Percentiles rank a stretch among this genome's conserved stretches.
These are phyloP conservation scores for Corythoichthys intestinalis DNA, from an alignment of 2,113 vertebrate genomes.

Conservation along the genomic window DNA sequence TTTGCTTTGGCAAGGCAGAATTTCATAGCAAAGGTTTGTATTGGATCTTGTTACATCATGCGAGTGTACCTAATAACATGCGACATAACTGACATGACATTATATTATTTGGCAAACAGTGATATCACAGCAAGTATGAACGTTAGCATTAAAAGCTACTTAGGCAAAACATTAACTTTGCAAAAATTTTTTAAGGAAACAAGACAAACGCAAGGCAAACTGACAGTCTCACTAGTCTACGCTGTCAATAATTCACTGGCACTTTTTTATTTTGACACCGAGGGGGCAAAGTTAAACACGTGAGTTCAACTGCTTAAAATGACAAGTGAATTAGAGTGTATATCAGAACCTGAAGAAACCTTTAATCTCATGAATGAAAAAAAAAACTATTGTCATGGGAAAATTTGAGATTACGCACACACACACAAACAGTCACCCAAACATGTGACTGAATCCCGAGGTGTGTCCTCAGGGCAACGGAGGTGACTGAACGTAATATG, in stretches of 20 bases:
- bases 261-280: conserved; percentile 1
- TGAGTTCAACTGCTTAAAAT: conserved; percentile 8
- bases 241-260: conserved; percentile 18
- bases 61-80: neutral
- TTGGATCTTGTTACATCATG: neutral
- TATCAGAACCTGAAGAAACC: neutral
- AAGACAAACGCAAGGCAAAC: neutral
- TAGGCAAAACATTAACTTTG: neutral
- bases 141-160: neutral
- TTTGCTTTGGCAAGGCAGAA: neutral
- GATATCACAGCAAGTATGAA: neutral
- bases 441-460: conserved; percentile 7
- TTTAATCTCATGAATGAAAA: neutral
- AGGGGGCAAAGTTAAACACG: conserved; percentile 13
- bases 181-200: neutral
- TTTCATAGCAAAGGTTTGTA: neutral
- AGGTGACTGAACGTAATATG: neutral
- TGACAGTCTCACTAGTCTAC: conserved; percentile 8
- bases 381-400: conserved; percentile 17
- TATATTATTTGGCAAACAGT: neutral
- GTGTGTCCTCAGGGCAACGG: neutral
- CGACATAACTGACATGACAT: neutral
- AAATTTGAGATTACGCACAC: conserved; percentile 1
- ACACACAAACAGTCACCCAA: conserved; percentile 4
- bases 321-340: neutral